Evolutionary conservation across 2,113 vertebrate genomes (phyloP), one percentile per base, ranked within the genome.

Genomic region (Scalopus aquaticus): DNA sequence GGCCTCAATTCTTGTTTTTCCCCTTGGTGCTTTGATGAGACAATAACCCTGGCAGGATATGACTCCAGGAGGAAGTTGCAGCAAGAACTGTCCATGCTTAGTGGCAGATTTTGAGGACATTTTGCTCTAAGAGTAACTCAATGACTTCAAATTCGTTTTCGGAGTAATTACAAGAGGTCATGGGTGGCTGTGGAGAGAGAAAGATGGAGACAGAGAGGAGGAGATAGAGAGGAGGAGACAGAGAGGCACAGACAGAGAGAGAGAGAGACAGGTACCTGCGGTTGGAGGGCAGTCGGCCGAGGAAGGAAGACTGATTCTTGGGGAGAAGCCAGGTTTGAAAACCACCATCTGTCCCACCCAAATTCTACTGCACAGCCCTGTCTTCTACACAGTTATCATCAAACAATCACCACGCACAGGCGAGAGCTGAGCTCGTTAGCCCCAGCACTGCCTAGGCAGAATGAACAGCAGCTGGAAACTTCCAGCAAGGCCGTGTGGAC

Each of bases 141-240:
- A 12, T 70, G 94, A 62, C 70, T 95, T 96, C 32, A 81, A 78
- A 56, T n/a, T 82, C 84, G 22, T 77, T 82, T 67, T 62, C 69
- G 6, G 20, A 49, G 24, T 12, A 26, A 49, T 70, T 90, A 6
- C 19, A 81, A 62, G 39, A 73, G 67, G n/a, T 88, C 10, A 12
- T 5, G 49, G 58, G 1, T 28, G 15, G 32, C 11, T 42, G 37
- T 88, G 2, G 65, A 46, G 46, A 60, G 3, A 87, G 5, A 89
- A 1, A 54, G 6, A 44, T 24, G 26, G 8, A 28, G 42, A 26
- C 26, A 15, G 24, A 44, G 9, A 35, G 19, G n/a, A n/a, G n/a
- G 42, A 26, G 42, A 15, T 15, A 44, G 9, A 35, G 19, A 16
- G 17, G n/a, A n/a, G n/a, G n/a, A n/a, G 16, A 69, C 15, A 70